Base-by-base conservation (phyloP, 2,113 vertebrate species). In the Aphyosemion australe region DNA sequence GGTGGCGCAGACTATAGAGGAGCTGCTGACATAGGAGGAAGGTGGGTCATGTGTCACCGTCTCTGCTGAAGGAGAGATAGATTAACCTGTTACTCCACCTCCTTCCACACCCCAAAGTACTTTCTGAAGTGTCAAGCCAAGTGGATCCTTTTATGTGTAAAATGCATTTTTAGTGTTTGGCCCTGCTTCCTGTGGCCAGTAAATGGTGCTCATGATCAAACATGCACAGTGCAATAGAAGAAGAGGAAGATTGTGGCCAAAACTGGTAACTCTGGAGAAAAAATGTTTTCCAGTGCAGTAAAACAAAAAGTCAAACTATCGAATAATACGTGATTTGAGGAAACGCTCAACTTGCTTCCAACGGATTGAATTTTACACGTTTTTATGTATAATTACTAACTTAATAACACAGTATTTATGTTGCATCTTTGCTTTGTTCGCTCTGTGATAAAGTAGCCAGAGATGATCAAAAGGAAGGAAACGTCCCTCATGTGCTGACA, bases 81-180 rank as follows among this genome's bases (percentile, higher is more conserved):
- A 80, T 79, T 49, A 79, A 56, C 69, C 41, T 47, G 73, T 54
- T 69, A 80, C 48, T 69, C 20, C 18, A 43, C 10, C 50, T 61
- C 41, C 68, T 19, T 55, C 15, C 0, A 3, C 50, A 13, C 1
- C 12, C 59, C 45, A 65, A 26, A 54, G 54, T 49, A 8, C 12
- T 67, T 60, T 55, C 64, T 66, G 21, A 41, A 65, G 58, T 72
- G 48, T 20, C 41, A 60, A 12, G 55, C 69, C 34, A 45, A 55
- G 65, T 57, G 46, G 51, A 82, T 48, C 11, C 12, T 59, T 15
- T 39, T 43, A 11, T 37, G 41, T 18, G 9, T 55, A 48, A 57
- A 51, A 43, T 6, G n/a, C 58, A 69, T 64, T 61, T 55, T 64
- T 74, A 55, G 43, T 16, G 63, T 53, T 53, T 51, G 13, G 45